Evolutionary conservation across 2,888 invertebrate genomes (phyloP).

Genomic region (Eristalis tenax): DNA sequence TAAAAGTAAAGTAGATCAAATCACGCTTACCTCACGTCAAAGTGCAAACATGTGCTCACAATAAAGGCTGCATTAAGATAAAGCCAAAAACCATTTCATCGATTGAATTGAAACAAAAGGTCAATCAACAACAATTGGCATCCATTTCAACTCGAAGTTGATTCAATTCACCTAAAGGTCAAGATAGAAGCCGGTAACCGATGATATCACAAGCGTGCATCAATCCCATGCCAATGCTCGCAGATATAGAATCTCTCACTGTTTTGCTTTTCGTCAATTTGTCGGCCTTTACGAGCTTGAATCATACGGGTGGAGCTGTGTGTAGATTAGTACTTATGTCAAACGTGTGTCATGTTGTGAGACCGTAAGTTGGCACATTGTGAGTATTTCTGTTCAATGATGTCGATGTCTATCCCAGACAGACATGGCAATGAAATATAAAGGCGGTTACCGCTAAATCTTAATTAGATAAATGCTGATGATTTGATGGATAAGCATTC

Average conservation of each 20-base stretch:
- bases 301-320: not conserved
- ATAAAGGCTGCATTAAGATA: not conserved
- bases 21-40: not conserved
- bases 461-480: not conserved
- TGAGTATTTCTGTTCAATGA: not conserved
- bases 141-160: not conserved
- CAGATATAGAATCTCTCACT: not conserved
- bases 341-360: too few species aligned
- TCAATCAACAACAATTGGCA: constrained; percentile 1
- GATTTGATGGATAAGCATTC: not conserved
- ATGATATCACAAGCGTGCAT: constrained; percentile 20
- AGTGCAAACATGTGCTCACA: not conserved
- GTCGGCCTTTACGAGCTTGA: not conserved
- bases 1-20: not conserved
- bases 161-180: constrained; percentile 11
- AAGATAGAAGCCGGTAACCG: constrained; percentile 1
- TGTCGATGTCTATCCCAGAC: not conserved
- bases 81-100: not conserved
- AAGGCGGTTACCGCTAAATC: not conserved
- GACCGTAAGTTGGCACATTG: too few species aligned
- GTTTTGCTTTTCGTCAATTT: not conserved
- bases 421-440: not conserved
- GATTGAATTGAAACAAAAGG: constrained; percentile 7
- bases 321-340: too few species aligned
- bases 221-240: constrained; percentile 8